Percentiles rank a stretch among this genome's conserved stretches.
Conservation (phyloP, 2,888 invertebrate genomes). For the Hermodice carunculata region DNA sequence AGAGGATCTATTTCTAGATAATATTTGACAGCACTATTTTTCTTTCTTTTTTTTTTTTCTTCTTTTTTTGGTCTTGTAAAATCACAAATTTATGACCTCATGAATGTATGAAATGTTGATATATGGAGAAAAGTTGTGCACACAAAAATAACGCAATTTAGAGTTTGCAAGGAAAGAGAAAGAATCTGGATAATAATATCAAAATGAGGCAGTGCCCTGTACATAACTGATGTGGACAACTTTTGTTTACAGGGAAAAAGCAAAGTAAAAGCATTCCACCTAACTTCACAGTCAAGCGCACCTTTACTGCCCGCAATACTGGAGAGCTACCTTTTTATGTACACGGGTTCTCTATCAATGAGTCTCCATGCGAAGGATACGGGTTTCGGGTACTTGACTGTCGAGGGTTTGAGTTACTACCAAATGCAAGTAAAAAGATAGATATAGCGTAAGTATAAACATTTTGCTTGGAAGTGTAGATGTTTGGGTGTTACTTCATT, state of each 20-base stretch:
- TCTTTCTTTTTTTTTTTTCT: no score
- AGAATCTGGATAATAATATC: no score
- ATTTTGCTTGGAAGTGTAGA: not conserved
- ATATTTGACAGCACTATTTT: no score
- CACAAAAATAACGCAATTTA: no score
- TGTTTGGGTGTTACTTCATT: not conserved
- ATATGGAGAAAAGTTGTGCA: no score
- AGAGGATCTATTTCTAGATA: no score
- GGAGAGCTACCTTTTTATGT: conserved; percentile 89
- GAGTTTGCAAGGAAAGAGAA: no score
- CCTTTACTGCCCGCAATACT: conserved; percentile 89
- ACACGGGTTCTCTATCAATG: conserved; percentile 78
- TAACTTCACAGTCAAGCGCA: conserved; percentile 82
- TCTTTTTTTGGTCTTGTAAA: no score
- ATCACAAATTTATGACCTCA: no score
- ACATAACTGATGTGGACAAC: no score
- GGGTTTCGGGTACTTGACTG: conserved; percentile 67
- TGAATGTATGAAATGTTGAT: no score
- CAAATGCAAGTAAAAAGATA: conserved; percentile 73
- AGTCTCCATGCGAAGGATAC: conserved; percentile 80
- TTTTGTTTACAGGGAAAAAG: conserved; percentile 54
- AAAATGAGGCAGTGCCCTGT: no score
- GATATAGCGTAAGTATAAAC: conserved; percentile 78
- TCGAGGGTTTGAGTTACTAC: conserved; percentile 37
- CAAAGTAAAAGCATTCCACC: conserved; percentile 71